A percentile compares a stretch with the other conserved stretches of the same genome.
Conservation (phyloP, 2,888 invertebrate species). For the Metopia argyrocephala region DNA sequence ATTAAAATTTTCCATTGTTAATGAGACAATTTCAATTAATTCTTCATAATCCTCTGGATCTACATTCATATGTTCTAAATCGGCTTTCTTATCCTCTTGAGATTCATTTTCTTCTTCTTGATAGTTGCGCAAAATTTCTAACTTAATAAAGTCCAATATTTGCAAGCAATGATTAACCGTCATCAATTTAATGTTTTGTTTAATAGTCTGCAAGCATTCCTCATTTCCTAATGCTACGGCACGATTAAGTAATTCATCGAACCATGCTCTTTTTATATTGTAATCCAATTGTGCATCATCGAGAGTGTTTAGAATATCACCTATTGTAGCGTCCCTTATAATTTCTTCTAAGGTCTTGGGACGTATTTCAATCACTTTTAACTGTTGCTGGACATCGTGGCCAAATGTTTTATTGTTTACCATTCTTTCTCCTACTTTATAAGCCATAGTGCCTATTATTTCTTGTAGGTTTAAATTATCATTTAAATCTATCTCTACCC, state of each 20-base stretch:
- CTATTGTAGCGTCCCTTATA: conserved; percentile 69
- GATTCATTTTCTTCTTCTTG: conserved; percentile 40
- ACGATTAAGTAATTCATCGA: conserved; percentile 71
- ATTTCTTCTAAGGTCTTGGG: conserved; percentile 70
- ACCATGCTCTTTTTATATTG: conserved; percentile 66
- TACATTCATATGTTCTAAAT: conserved; percentile 57
- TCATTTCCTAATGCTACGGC: conserved; percentile 70
- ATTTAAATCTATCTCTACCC: conserved; percentile 72
- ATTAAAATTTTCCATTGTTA: conserved; percentile 67
- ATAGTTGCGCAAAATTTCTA: conserved; percentile 54
- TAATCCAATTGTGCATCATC: conserved; percentile 63
- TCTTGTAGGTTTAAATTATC: conserved; percentile 70
- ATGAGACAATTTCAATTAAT: conserved; percentile 64
- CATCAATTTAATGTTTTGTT: conserved; percentile 67
- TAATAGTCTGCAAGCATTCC: conserved; percentile 72
- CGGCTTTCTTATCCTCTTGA: neutral
- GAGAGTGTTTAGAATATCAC: conserved; percentile 70
- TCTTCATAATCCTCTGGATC: conserved; percentile 62
- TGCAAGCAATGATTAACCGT: conserved; percentile 66
- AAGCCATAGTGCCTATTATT: conserved; percentile 70
- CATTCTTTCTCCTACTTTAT: conserved; percentile 69
- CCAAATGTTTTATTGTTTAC: conserved; percentile 66
- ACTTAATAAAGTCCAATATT: conserved; percentile 68
- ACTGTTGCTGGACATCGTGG: conserved; percentile 70
- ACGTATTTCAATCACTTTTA: conserved; percentile 70